Percentiles rank a stretch among this genome's conserved stretches.
These are phyloP conservation scores for Luperina nickerlii DNA, from an alignment of 2,888 invertebrate genomes.

Conservation along the genomic window DNA sequence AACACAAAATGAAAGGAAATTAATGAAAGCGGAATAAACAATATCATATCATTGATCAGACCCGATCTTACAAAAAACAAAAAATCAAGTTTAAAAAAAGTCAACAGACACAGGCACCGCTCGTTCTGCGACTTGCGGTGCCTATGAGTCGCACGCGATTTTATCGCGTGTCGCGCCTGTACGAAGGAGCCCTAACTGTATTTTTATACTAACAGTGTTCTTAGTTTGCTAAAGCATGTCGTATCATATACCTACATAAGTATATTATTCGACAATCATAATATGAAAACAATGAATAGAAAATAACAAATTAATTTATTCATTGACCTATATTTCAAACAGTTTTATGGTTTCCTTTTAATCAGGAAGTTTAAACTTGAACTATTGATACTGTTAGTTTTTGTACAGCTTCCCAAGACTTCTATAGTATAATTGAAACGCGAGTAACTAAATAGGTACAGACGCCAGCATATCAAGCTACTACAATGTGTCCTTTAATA, in stretches of 20 bases:
- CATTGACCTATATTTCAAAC: slow-evolving; percentile 6
- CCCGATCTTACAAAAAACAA: too few relatives aligned
- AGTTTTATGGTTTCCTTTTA: slow-evolving; percentile 53
- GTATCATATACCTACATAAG: rapidly evolving
- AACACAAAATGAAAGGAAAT: too few relatives aligned
- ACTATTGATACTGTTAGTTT: slow-evolving; percentile 20
- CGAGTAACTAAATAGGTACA: background rate
- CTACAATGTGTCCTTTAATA: too few relatives aligned
- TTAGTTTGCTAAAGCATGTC: background rate
- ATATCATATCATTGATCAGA: too few relatives aligned
- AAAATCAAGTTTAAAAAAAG: too few relatives aligned
- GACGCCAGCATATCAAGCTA: too few relatives aligned
- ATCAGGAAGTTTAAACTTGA: slow-evolving; percentile 59
- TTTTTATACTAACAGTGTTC: background rate
- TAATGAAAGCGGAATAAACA: too few relatives aligned
- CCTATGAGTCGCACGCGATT: too few relatives aligned
- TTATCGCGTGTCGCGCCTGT: too few relatives aligned
- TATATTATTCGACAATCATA: background rate
- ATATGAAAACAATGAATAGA: background rate
- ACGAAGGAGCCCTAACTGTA: too few relatives aligned
- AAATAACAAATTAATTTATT: slow-evolving; percentile 11
- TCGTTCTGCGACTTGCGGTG: too few relatives aligned
- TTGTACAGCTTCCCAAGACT: slow-evolving; percentile 59
- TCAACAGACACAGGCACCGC: too few relatives aligned
- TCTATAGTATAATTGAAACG: slow-evolving; percentile 2